Conservation (phyloP, 2,888 invertebrate species). For the Dynastes maya region DNA sequence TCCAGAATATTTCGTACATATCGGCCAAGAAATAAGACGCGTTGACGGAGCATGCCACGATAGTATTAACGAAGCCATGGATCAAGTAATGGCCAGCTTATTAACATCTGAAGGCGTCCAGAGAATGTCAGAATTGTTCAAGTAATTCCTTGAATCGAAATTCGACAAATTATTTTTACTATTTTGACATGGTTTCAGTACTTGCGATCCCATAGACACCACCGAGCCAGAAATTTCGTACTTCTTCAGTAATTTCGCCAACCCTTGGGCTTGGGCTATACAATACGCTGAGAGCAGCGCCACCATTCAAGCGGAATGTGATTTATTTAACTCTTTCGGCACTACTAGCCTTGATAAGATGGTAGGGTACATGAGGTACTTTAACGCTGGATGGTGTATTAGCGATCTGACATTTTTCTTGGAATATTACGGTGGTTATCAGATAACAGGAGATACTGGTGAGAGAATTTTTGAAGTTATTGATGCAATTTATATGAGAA, state of each 20-base stretch:
- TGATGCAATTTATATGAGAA: neutral
- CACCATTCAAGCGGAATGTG: slow-evolving; percentile 53
- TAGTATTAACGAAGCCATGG: slow-evolving; percentile 69
- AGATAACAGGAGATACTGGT: slow-evolving; percentile 46
- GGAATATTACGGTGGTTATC: slow-evolving; percentile 30
- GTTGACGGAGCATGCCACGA: slow-evolving; percentile 68
- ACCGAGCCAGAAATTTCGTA: slow-evolving; percentile 55
- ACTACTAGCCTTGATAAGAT: slow-evolving; percentile 54
- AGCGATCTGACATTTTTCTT: slow-evolving; percentile 54
- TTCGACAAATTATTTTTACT: neutral
- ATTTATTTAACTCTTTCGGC: slow-evolving; percentile 28
- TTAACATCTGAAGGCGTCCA: slow-evolving; percentile 63
- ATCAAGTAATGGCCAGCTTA: slow-evolving; percentile 65
- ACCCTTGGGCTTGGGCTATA: slow-evolving; percentile 52
- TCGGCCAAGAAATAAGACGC: slow-evolving; percentile 69
- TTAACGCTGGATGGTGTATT: slow-evolving; percentile 49
- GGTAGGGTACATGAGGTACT: slow-evolving; percentile 50
- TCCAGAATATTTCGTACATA: slow-evolving; percentile 74
- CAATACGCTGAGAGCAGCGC: slow-evolving; percentile 56
- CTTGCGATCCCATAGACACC: slow-evolving; percentile 66
- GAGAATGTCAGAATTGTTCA: slow-evolving; percentile 69
- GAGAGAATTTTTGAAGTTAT: neutral
- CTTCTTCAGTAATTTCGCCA: slow-evolving; percentile 54
- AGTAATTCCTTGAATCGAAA: slow-evolving; percentile 63
- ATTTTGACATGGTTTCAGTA: slow-evolving; percentile 62